phyloP scores from a whole-genome alignment of 2,797 vertebrate genomes.

The Carcharodon carcharias region DNA sequence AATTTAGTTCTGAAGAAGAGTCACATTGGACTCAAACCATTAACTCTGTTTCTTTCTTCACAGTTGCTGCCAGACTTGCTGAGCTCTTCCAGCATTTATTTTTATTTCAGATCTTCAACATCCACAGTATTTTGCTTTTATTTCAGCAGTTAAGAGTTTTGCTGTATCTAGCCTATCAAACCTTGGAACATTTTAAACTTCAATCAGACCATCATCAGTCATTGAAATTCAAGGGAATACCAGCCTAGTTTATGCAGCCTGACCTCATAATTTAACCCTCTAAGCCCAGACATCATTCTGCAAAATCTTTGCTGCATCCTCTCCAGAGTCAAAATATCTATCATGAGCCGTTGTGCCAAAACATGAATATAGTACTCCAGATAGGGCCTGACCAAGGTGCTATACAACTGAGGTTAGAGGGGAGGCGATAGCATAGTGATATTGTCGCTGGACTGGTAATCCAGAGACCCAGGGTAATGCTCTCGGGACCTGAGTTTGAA shows the following conservation, averaged over 20 bases:
- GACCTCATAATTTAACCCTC: background rate
- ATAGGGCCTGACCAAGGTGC: background rate
- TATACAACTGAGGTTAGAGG: background rate
- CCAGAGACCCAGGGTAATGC: too few relatives aligned
- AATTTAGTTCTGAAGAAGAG: too few relatives aligned
- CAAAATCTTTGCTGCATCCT: background rate
- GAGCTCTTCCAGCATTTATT: too few relatives aligned
- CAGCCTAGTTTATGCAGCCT: background rate
- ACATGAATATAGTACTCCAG: background rate
- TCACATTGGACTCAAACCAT: too few relatives aligned
- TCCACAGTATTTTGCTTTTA: too few relatives aligned
- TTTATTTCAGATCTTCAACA: too few relatives aligned
- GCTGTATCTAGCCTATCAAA: background rate
- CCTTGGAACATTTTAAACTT: background rate
- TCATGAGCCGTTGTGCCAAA: background rate
- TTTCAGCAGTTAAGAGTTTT: too few relatives aligned
- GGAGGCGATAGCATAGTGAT: too few relatives aligned
- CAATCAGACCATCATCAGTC: background rate
- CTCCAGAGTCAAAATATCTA: background rate
- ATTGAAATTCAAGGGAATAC: background rate
- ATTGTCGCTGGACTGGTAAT: too few relatives aligned
- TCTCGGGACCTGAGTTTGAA: too few relatives aligned
- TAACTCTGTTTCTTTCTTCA: too few relatives aligned
- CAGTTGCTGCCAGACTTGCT: too few relatives aligned
- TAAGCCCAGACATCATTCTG: background rate